Conservation (phyloP, 2,113 vertebrate genomes). For the Phaethornis superciliosus region DNA sequence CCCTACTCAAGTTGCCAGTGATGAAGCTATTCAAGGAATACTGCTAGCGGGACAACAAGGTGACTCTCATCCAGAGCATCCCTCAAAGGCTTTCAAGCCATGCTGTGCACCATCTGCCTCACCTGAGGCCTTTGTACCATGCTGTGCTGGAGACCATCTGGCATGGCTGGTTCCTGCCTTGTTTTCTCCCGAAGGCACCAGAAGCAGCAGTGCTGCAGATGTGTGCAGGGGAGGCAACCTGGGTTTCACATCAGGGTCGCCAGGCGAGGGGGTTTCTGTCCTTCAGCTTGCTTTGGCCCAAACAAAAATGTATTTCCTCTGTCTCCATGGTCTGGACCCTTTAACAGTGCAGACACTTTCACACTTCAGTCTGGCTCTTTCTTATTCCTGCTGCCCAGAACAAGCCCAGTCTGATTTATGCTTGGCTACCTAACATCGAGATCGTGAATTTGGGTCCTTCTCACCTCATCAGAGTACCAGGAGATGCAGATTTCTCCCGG, state of each 20-base stretch:
- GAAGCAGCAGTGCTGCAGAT: not conserved
- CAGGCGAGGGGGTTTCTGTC: not conserved
- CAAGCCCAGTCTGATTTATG: not conserved
- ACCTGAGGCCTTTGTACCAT: not conserved
- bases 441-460: not conserved
- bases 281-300: not conserved
- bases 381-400: not conserved
- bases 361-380: rapidly evolving
- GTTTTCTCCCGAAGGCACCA: not conserved
- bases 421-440: not conserved
- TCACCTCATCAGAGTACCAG: not conserved
- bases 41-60: not conserved
- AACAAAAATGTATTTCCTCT: not conserved
- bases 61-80: not conserved
- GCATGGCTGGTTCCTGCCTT: not conserved
- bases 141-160: not conserved
- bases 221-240: not conserved
- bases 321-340: not conserved
- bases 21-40: not conserved
- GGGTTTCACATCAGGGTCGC: not conserved
- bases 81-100: not conserved
- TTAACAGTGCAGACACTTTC: not conserved
- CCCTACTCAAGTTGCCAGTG: not conserved
- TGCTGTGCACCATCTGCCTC: not conserved
- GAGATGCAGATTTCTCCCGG: not conserved